phyloP scores from a whole-genome alignment of 2,113 vertebrate genomes.

The Psittacula cyanocephala region DNA sequence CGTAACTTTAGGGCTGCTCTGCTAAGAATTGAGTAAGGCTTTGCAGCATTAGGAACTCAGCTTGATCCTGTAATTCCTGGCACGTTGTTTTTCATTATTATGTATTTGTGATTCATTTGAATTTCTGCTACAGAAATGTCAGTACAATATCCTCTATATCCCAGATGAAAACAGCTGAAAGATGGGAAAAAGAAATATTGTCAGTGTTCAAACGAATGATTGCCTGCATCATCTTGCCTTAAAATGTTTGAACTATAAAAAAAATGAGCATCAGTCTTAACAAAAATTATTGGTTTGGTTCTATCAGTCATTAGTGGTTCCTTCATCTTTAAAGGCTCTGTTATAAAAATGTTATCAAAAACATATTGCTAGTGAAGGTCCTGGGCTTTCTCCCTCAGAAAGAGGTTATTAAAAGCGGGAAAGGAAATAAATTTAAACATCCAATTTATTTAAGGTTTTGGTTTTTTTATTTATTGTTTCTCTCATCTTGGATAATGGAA shows the following conservation, averaged over 20 bases:
- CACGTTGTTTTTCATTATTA: not conserved
- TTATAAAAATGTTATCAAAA: not conserved
- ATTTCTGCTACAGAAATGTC: not conserved
- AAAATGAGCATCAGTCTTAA: not conserved
- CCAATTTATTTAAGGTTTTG: not conserved
- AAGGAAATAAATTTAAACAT: not conserved
- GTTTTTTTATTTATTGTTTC: not conserved
- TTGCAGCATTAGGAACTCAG: not conserved
- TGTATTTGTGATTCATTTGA: not conserved
- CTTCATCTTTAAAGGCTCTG: not conserved
- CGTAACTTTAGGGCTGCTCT: not conserved
- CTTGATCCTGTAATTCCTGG: not conserved
- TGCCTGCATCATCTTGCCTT: not conserved
- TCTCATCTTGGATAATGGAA: conserved; percentile 4
- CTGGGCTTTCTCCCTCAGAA: not conserved
- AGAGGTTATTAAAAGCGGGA: not conserved
- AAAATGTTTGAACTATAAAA: not conserved
- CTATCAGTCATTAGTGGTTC: not conserved
- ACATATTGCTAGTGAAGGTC: not conserved
- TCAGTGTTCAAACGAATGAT: not conserved
- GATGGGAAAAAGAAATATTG: not conserved
- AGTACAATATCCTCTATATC: not conserved
- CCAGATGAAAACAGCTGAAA: not conserved
- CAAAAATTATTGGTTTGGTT: not conserved
- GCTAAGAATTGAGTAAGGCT: not conserved